Evolutionary conservation across 2,888 invertebrate genomes (phyloP).

Genomic region (Ophonus ardosiacus): DNA sequence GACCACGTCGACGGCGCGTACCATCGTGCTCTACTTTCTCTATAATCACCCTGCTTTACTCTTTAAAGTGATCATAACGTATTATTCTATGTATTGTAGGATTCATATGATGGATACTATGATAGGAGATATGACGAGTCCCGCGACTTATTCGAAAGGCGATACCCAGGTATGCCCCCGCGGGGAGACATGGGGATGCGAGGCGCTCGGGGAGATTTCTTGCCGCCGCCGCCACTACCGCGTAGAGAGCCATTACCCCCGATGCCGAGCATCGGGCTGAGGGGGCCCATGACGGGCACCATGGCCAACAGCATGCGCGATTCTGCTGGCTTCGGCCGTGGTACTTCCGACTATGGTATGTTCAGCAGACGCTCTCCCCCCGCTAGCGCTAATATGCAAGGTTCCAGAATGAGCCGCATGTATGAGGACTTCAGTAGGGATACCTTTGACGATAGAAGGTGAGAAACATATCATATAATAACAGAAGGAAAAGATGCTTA

Average conservation of each 20-base stretch:
- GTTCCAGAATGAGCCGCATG: conserved; percentile 80
- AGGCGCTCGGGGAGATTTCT: conserved; percentile 81
- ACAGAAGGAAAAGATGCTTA: no score
- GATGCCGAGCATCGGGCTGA: conserved; percentile 79
- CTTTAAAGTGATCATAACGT: neutral
- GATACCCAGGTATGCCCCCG: conserved; percentile 82
- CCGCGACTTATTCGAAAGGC: conserved; percentile 88
- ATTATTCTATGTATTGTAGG: conserved; percentile 74
- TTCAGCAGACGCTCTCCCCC: conserved; percentile 91
- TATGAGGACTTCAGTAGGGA: conserved; percentile 94
- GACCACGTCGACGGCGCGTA: neutral
- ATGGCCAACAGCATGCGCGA: conserved; percentile 82
- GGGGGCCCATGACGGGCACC: conserved; percentile 80
- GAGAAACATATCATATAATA: conserved; percentile 68
- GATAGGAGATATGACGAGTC: conserved; percentile 89
- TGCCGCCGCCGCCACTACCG: conserved; percentile 84
- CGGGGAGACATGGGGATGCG: conserved; percentile 75
- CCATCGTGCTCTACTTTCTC: neutral
- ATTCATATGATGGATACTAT: conserved; percentile 88
- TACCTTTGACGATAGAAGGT: conserved; percentile 92
- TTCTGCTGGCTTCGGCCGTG: conserved; percentile 78
- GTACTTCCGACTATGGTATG: conserved; percentile 84
- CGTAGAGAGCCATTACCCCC: conserved; percentile 88
- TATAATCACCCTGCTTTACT: no score
- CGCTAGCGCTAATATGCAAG: conserved; percentile 71